Evolutionary conservation across 2,888 invertebrate species (phyloP).

Genomic region (Halocaridina rubra): DNA sequence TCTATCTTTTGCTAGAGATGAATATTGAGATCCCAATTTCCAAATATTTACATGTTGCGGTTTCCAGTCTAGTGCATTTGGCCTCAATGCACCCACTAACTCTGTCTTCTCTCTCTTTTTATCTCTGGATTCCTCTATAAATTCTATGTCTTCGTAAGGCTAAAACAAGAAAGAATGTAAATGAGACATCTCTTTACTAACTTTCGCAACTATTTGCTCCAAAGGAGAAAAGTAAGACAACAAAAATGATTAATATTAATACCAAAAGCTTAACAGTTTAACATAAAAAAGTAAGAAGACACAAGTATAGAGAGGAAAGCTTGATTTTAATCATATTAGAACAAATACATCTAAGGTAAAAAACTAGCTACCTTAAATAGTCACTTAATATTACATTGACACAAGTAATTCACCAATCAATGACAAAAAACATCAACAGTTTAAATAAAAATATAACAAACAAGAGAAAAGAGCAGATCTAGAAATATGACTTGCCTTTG

Average conservation of each 20-base stretch:
- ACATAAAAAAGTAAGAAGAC: background rate
- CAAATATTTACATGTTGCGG: conserved; percentile 7
- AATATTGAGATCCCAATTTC: conserved; percentile 41
- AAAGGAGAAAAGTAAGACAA: background rate
- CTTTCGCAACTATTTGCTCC: background rate
- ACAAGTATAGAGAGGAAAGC: background rate
- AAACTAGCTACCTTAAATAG: background rate
- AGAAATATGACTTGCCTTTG: background rate
- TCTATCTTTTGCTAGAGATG: conserved; percentile 49
- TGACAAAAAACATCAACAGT: too few species aligned
- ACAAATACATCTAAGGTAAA: background rate
- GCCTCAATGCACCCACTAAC: conserved; percentile 38
- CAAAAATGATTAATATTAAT: background rate
- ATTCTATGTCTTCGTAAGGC: conserved; percentile 33
- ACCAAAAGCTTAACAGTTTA: background rate
- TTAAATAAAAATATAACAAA: too few species aligned
- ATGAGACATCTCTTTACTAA: background rate
- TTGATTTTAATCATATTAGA: background rate
- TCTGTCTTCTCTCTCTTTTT: background rate
- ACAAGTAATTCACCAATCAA: background rate
- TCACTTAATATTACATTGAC: background rate
- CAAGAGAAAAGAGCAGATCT: background rate
- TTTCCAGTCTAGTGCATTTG: conserved; percentile 51
- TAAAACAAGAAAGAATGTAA: background rate
- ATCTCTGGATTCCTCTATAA: background rate